A percentile compares a stretch with the other conserved stretches of the same genome.
Evolutionary conservation across 2,797 vertebrate genomes (phyloP).

Genomic region (Babyrousa celebensis): DNA sequence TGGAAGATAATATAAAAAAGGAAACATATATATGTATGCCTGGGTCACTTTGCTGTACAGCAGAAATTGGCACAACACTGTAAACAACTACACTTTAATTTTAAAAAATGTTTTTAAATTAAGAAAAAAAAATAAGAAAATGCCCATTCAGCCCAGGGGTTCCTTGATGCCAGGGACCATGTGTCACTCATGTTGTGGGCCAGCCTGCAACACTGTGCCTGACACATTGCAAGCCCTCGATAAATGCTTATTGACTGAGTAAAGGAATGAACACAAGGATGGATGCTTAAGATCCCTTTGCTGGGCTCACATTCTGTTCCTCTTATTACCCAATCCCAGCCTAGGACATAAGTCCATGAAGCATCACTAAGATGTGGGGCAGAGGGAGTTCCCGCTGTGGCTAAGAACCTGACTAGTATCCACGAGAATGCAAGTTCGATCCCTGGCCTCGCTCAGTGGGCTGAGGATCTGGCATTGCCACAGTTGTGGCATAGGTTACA

Average conservation of each 20-base stretch:
- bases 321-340: constrained; percentile 57
- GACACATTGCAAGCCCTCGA: neutral
- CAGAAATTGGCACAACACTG: too few species aligned
- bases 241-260: constrained; percentile 40
- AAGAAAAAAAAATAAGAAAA: too few species aligned
- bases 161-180: neutral
- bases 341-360: constrained; percentile 40
- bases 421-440: too few species aligned
- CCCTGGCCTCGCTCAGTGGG: too few species aligned
- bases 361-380: constrained; percentile 59
- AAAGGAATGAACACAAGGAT: neutral
- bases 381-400: neutral
- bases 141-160: neutral
- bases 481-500: too few species aligned
- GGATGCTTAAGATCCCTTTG: constrained; percentile 52
- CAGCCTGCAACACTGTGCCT: neutral
- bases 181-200: neutral
- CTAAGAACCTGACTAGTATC: too few species aligned
- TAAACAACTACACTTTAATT: too few species aligned
- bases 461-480: too few species aligned
- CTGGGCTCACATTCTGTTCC: neutral
- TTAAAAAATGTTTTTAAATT: too few species aligned
- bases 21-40: too few species aligned
- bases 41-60: too few species aligned
- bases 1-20: too few species aligned